Conservation (phyloP, 2,797 vertebrate species). For the Poecile montanus region DNA sequence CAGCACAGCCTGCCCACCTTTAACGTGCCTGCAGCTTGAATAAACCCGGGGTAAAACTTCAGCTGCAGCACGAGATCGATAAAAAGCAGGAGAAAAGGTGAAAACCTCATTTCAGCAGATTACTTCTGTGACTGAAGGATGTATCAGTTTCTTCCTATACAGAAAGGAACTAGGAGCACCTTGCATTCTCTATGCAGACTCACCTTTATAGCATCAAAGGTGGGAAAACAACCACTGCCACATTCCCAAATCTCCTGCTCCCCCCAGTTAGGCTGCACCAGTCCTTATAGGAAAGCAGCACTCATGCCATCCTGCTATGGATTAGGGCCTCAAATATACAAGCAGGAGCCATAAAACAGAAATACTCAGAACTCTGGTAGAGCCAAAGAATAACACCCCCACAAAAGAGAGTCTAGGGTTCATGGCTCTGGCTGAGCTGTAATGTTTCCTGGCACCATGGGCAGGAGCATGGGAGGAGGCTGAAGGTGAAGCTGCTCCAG, state of each 20-base stretch:
- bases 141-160: rapidly evolving
- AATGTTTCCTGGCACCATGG: neutral
- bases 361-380: rapidly evolving
- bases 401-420: rapidly evolving
- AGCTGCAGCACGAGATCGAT: neutral
- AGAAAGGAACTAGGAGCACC: neutral
- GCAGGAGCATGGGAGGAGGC: neutral
- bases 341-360: rapidly evolving
- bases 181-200: neutral
- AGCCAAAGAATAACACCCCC: rapidly evolving
- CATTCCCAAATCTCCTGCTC: rapidly evolving
- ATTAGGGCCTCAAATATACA: rapidly evolving
- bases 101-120: neutral
- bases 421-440: neutral
- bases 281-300: rapidly evolving
- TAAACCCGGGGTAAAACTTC: neutral
- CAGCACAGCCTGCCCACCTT: rapidly evolving
- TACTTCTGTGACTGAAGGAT: neutral
- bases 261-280: neutral
- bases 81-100: neutral
- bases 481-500: neutral
- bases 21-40: rapidly evolving
- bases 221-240: neutral
- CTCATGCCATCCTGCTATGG: rapidly evolving
- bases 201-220: neutral